These are phyloP conservation scores for Athalia circularis DNA, from an alignment of 2,888 invertebrate genomes.

Conservation along the genomic window DNA sequence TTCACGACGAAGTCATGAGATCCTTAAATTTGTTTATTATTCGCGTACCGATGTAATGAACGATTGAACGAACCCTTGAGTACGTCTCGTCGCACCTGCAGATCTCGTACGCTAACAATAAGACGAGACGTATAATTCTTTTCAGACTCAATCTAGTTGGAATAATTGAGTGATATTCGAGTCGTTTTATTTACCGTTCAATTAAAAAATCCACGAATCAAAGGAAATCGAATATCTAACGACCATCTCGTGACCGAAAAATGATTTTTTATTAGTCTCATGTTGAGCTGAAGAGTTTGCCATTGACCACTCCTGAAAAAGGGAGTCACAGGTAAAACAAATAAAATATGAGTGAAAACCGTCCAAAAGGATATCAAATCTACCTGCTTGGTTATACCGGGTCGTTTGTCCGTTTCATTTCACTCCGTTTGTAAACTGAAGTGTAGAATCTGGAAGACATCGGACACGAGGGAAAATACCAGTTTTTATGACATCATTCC, in stretches of 20 bases:
- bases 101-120: conserved; percentile 15
- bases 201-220: conserved; percentile 86
- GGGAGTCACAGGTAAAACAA: too few relatives aligned
- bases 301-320: conserved; percentile 85
- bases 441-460: conserved; percentile 26
- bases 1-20: conserved; percentile 4
- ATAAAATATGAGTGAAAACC: not conserved
- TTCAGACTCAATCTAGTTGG: conserved; percentile 62
- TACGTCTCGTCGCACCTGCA: not conserved
- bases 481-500: conserved; percentile 82
- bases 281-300: conserved; percentile 81
- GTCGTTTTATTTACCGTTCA: conserved; percentile 34
- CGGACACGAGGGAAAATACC: conserved; percentile 78
- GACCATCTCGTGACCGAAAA: conserved; percentile 91
- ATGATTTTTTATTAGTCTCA: conserved; percentile 84
- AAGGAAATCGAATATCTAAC: conserved; percentile 88
- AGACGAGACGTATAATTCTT: conserved; percentile 59
- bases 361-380: conserved; percentile 1
- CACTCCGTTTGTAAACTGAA: conserved; percentile 15
- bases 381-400: not conserved
- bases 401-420: conserved; percentile 13
- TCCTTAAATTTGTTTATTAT: conserved; percentile 12
- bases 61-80: conserved; percentile 27
- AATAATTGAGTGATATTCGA: conserved; percentile 50
- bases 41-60: conserved; percentile 9